phyloP scores from a whole-genome alignment of 2,113 vertebrate species.

The Atrichornis clamosus region DNA sequence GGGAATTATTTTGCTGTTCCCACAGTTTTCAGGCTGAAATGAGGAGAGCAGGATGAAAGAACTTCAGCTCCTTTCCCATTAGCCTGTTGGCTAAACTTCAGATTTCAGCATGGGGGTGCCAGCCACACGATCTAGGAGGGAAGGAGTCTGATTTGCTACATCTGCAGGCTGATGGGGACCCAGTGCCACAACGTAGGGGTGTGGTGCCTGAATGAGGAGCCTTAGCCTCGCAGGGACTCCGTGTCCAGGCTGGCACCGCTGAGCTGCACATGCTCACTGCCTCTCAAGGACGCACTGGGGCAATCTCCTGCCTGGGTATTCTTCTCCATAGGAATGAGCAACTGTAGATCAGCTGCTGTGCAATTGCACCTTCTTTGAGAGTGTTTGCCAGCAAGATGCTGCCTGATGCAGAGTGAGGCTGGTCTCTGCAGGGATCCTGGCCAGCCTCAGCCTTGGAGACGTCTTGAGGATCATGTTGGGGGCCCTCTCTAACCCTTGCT shows the following conservation, averaged over 20 bases:
- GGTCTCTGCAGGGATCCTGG: neutral
- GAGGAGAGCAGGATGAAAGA: neutral
- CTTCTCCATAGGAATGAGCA: neutral
- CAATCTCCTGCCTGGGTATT: neutral
- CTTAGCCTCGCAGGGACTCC: neutral
- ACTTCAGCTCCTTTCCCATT: neutral
- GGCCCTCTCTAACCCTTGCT: neutral
- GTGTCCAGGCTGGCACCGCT: neutral
- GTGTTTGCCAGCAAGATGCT: neutral
- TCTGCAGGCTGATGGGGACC: neutral
- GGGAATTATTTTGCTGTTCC: neutral
- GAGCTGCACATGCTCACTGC: neutral
- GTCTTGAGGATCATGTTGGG: neutral
- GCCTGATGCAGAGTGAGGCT: neutral
- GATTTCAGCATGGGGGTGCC: neutral
- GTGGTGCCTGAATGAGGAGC: neutral
- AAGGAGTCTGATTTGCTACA: neutral
- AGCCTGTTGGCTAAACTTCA: neutral
- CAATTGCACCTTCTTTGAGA: neutral
- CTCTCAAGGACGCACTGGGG: accelerated
- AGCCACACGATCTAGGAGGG: neutral
- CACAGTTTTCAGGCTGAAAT: neutral
- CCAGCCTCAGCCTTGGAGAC: neutral
- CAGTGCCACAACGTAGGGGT: neutral
- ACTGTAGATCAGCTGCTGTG: neutral